These are phyloP conservation scores for Sarotherodon lohbergeri DNA, from an alignment of 2,113 vertebrate genomes.

Conservation along the genomic window DNA sequence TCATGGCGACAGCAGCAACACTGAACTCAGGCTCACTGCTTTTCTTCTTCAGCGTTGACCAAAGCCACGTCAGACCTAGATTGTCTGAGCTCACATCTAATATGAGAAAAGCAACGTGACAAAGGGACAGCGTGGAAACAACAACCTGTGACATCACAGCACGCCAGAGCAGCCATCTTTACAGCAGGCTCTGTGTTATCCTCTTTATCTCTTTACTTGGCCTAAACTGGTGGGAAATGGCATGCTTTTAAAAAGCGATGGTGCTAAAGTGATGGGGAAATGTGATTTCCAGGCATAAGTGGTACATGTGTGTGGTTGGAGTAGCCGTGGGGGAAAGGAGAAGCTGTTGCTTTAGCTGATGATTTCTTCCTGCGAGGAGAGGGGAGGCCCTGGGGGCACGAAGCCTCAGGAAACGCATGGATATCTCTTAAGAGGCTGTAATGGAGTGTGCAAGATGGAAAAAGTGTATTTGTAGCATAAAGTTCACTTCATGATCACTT, in stretches of 20 bases:
- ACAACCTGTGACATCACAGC: not conserved
- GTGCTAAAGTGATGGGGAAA: constrained; percentile 73
- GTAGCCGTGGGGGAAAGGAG: constrained; percentile 45
- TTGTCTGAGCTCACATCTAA: fast-evolving
- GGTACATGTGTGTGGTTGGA: constrained; percentile 55
- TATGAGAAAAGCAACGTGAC: fast-evolving
- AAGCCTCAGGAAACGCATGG: constrained; percentile 71
- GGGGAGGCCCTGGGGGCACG: constrained; percentile 61
- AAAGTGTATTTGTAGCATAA: constrained; percentile 58
- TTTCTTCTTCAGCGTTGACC: not conserved
- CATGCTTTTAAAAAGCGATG: constrained; percentile 65
- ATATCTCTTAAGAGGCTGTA: constrained; percentile 72
- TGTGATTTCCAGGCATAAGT: constrained; percentile 74
- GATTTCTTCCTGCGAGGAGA: constrained; percentile 59
- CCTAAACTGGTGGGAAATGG: constrained; percentile 63
- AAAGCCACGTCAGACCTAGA: not conserved
- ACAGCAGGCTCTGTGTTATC: not conserved
- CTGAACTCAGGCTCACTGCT: not conserved
- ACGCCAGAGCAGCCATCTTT: not conserved
- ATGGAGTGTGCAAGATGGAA: constrained; percentile 71
- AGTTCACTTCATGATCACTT: constrained; percentile 63
- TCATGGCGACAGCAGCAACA: not conserved
- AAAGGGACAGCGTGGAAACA: not conserved
- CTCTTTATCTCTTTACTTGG: constrained; percentile 58
- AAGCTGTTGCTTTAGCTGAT: constrained; percentile 48